Conservation (phyloP, 2,888 invertebrate genomes). For the Limnephilus rhombicus region DNA sequence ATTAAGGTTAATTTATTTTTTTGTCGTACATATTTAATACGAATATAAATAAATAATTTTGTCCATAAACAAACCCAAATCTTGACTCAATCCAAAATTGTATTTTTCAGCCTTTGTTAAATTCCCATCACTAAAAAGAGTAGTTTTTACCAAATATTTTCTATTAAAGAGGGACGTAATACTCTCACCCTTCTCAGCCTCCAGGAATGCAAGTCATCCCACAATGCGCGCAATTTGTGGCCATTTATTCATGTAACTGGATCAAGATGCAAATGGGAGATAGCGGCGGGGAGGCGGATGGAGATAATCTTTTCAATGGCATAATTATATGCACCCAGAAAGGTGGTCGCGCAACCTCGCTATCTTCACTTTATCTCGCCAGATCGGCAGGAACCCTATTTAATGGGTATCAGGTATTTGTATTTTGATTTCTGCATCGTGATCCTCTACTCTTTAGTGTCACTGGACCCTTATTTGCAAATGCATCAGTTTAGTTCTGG, state of each 20-base stretch:
- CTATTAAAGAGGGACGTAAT: background rate
- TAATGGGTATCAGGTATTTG: slow-evolving; percentile 9
- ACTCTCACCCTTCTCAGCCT: background rate
- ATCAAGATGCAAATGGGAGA: slow-evolving; percentile 61
- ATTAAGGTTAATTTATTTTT: too few species aligned
- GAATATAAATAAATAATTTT: too few species aligned
- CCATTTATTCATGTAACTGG: slow-evolving; percentile 51
- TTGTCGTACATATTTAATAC: too few species aligned
- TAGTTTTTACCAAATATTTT: background rate
- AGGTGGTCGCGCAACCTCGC: slow-evolving; percentile 38
- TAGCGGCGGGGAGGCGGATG: slow-evolving; percentile 51
- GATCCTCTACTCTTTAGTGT: slow-evolving; percentile 10
- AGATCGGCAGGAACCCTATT: slow-evolving; percentile 41
- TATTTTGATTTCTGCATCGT: slow-evolving; percentile 30
- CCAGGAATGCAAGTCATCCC: background rate
- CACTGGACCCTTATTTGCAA: slow-evolving; percentile 3
- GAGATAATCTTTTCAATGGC: slow-evolving; percentile 66
- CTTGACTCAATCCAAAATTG: too few species aligned
- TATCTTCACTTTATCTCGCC: slow-evolving; percentile 14
- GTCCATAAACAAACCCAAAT: too few species aligned
- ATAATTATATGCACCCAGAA: slow-evolving; percentile 60
- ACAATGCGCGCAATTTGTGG: slow-evolving; percentile 25
- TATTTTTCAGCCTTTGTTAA: too few species aligned
- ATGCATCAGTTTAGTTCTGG: background rate
- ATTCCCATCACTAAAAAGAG: background rate